Evolutionary conservation across 2,888 invertebrate species (phyloP).

Genomic region (Smittia aterrima): DNA sequence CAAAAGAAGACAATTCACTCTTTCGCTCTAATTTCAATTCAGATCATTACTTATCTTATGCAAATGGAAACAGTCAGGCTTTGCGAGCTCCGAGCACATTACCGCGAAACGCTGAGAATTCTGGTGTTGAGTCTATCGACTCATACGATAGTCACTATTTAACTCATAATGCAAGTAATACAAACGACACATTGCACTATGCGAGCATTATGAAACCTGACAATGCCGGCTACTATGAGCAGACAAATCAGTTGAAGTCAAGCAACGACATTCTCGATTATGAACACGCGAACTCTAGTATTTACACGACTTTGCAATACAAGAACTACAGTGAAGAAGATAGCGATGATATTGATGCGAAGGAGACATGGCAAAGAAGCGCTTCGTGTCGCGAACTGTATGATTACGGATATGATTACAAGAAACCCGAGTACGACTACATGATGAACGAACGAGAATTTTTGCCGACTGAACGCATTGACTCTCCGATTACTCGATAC

Average conservation of each 20-base stretch:
- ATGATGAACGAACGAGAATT: constrained; percentile 55
- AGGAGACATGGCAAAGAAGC: constrained; percentile 69
- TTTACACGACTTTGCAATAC: constrained; percentile 55
- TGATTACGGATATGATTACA: constrained; percentile 72
- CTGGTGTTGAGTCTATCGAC: constrained; percentile 53
- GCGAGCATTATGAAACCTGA: constrained; percentile 37
- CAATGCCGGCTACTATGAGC: constrained; percentile 20
- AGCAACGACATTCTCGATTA: constrained; percentile 57
- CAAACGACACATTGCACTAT: constrained; percentile 24
- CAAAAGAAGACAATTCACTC: constrained; percentile 34
- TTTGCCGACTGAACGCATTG: constrained; percentile 56
- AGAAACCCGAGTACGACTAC: constrained; percentile 60
- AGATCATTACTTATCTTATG: constrained; percentile 40
- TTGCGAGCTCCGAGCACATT: constrained; percentile 48
- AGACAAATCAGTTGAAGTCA: constrained; percentile 29
- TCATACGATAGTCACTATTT: constrained; percentile 54
- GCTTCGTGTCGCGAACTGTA: constrained; percentile 80
- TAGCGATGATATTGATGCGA: constrained; percentile 46
- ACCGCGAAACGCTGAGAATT: constrained; percentile 52
- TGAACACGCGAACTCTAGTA: constrained; percentile 59
- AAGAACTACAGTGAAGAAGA: constrained; percentile 46
- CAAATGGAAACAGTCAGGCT: constrained; percentile 5
- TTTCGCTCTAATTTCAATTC: constrained; percentile 27
- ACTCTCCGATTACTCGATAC: constrained; percentile 71
- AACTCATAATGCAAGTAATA: constrained; percentile 48